Evolutionary conservation across 2,113 vertebrate species (phyloP), one percentile per base, ranked within the genome.

Genomic region (Otocyon megalotis): DNA sequence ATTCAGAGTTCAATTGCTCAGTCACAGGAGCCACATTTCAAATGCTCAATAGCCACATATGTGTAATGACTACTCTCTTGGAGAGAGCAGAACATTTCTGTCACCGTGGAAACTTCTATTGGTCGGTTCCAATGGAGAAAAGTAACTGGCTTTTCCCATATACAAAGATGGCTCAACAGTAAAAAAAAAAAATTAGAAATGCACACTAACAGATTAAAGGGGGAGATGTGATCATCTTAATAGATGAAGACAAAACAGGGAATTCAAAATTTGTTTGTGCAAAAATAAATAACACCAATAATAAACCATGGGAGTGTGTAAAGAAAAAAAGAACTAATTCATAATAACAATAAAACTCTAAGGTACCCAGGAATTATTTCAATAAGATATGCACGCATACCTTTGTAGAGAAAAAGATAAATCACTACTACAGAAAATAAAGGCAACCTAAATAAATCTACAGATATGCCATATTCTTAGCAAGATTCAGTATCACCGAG

Each of bases 371-470:
- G 16, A 89, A 56, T 76, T 50, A 76, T 94, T 69, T 85, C 58
- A 92, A 32, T 92, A 92, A 92, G 20, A 22, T 72, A 54, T 8
- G 6, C 22, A 71, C 30, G 20, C 77, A 26, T 58, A 43, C 30
- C 10, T 90, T 48, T 76, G 28, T n/a, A 56, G 28, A 71, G 63
- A 80, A 97, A 86, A 94, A 82, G 50, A 48, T 32, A 85, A 80
- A 76, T 86, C 37, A 81, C 80, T 77, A 79, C 63, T 74, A 67
- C 80, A 80, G 48, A 50, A 90, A 80, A 82, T 82, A 77, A 72
- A 62, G 65, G 35, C 89, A 67, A 48, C 65, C 20, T 60, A 82
- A 92, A 53, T 50, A 62, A 72, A 48, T 71, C 37, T 72, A 83
- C 54, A 83, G 69, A 20, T 14, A 20, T 60, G 28, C 10, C 54